A percentile compares a stretch with the other conserved stretches of the same genome.
Evolutionary conservation across 2,888 invertebrate genomes (phyloP).

Genomic region (Stenodema calcarata): DNA sequence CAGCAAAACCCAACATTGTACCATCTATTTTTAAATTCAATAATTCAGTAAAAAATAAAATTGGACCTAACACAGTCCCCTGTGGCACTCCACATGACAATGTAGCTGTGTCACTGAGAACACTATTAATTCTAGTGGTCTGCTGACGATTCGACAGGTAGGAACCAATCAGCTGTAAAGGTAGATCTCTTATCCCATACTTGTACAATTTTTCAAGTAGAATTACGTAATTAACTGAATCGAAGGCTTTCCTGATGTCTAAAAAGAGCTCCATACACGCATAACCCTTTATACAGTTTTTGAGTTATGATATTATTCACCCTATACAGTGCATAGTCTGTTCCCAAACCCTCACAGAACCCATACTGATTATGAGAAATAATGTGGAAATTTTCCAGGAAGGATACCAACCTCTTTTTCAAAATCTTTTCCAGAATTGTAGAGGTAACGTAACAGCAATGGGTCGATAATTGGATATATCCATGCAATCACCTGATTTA

Average conservation of each 20-base stretch:
- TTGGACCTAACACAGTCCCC: no score
- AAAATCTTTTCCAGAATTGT: not conserved
- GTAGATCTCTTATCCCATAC: no score
- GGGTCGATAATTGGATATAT: constrained; percentile 3
- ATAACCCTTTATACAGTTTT: not conserved
- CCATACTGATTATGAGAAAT: not conserved
- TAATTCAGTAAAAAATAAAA: constrained; percentile 16
- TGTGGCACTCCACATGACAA: no score
- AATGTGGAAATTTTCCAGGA: not conserved
- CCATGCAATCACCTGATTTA: not conserved
- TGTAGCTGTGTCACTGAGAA: not conserved
- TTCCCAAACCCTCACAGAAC: no score
- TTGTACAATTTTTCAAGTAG: constrained; percentile 10
- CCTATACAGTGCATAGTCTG: no score
- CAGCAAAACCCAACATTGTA: constrained; percentile 11
- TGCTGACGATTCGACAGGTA: no score
- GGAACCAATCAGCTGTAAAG: no score
- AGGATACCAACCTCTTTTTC: constrained; percentile 7
- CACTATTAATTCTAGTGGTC: not conserved
- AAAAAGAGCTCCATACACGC: not conserved
- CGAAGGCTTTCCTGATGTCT: not conserved
- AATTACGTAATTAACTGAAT: constrained; percentile 4
- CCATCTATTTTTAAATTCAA: constrained; percentile 14
- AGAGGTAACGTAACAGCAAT: constrained; percentile 4
- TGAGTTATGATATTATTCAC: constrained; percentile 10